Base-by-base conservation (phyloP, 1,140 invertebrate species). In the Pogonognathellus flavescens region DNA sequence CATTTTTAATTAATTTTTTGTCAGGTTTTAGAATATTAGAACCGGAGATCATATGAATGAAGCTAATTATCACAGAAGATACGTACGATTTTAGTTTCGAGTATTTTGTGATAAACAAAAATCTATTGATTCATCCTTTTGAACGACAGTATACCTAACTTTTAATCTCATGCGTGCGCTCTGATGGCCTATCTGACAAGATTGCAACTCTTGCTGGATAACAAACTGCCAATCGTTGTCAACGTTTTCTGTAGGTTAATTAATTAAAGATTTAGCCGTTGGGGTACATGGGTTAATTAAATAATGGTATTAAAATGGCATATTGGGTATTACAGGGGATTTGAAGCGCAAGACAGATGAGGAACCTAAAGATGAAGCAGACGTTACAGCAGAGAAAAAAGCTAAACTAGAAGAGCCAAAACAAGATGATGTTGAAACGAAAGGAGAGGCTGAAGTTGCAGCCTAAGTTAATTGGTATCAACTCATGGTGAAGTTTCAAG, bases 351-450 rank as follows among this genome's bases (percentile, higher is more conserved):
- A 87, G 55, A 52, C 80, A 76, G 84, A 85, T 41, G 84, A 52
- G 59, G n/a, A 52, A 53, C 53, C 49, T 31, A 49, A n/a, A 76
- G 70, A 76, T 14, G 70, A 76, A 18, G 25, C 85, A 25, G 86
- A 85, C 16, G 86, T 85, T 16, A 85, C 70, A 50, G 84, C 84
- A 57, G 86, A 87, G 72, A 87, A 87, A 72, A 87, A 87, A 80
- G 86, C 86, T 14, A 87, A 87, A 82, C 57, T 87, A 50, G 86
- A 85, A 80, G 86, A 87, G 82, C 31, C 31, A 31, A 76, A 76
- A 50, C 70, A 76, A 49, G 86, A 83, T 13, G 81, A 52, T 31
- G 82, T 83, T 55, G 82, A 60, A 14, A 82, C 82, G 14, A 87
- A 87, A 57, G 86, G 86, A 25, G 86, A 85, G 52, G 83, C 80